Evolutionary conservation across 2,113 vertebrate species (phyloP), one percentile per base, ranked within the genome.

Genomic region (Platichthys flesus): DNA sequence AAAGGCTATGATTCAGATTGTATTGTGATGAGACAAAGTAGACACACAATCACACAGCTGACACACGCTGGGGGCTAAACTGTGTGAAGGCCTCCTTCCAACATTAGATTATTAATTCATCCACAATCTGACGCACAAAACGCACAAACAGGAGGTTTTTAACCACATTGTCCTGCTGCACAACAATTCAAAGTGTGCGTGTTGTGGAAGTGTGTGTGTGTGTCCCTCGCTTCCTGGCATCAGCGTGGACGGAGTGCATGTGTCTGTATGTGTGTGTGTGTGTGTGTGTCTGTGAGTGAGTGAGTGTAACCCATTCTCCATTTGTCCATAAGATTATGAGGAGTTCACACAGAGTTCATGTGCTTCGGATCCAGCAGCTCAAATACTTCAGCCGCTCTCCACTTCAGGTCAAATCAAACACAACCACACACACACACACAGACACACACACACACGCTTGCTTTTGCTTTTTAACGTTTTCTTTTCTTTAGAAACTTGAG

Each of bases 301-400:
- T 51, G 82, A 62, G 88, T 76, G 83, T 65, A 78, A 91, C 87
- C 81, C 89, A 87, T 83, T 90, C 89, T 91, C 89, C 89, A 92
- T 91, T 91, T 92, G 90, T 94, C 91, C 92, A 89, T 90, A 91
- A 93, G 91, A 94, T 91, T 93, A 94, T 94, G 87, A 92, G 81
- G 94, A 94, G 94, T 95, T 95, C 94, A 95, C 42, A 21, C 78
- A 90, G 92, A 95, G 94, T 95, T 95, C 94, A 94, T 67, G 76
- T 86, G 87, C 87, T 86, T 81, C 51, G 51, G 82, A 86, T 88
- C 59, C 85, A 81, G 83, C 76, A 13, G 83, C 83, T 83, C 70
- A 83, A 89, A 87, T 92, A 88, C 54, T 69, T 86, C 78, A 83
- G 49, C 74, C 57, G 71, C 35, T 68, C 75, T 75, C 71, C 78